Evolutionary conservation across 1,140 invertebrate species (phyloP).

Genomic region (Lamellibrachia luymesi): DNA sequence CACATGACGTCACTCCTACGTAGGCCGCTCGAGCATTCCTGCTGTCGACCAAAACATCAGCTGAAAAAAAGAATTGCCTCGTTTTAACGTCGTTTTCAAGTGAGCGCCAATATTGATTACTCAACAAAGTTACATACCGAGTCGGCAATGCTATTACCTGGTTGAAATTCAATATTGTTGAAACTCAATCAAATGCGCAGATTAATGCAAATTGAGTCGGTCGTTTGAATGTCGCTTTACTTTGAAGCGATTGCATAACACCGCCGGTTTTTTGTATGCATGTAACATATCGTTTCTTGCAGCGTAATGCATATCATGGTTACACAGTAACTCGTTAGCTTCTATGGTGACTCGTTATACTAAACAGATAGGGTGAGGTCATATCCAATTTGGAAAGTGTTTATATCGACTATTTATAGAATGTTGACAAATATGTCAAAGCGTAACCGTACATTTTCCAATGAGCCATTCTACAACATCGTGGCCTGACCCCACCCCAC

Average conservation of each 20-base stretch:
- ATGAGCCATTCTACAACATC: too few species aligned
- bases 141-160: not conserved
- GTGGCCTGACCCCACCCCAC: too few species aligned
- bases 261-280: not conserved
- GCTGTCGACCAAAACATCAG: not conserved
- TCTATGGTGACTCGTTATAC: not conserved
- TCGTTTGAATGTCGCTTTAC: not conserved
- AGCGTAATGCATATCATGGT: not conserved
- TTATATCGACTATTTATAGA: not conserved
- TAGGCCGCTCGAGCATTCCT: too few species aligned
- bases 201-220: not conserved
- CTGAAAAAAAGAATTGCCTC: not conserved
- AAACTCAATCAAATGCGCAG: not conserved
- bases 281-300: not conserved
- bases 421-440: not conserved
- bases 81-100: not conserved
- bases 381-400: not conserved
- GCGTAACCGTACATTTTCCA: too few species aligned
- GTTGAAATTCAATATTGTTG: not conserved
- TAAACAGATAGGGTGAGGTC: not conserved
- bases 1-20: too few species aligned
- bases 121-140: not conserved
- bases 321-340: not conserved
- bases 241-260: not conserved
- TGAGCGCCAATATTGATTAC: not conserved